phyloP scores from a whole-genome alignment of 2,888 invertebrate genomes.

The Metellina segmentata region DNA sequence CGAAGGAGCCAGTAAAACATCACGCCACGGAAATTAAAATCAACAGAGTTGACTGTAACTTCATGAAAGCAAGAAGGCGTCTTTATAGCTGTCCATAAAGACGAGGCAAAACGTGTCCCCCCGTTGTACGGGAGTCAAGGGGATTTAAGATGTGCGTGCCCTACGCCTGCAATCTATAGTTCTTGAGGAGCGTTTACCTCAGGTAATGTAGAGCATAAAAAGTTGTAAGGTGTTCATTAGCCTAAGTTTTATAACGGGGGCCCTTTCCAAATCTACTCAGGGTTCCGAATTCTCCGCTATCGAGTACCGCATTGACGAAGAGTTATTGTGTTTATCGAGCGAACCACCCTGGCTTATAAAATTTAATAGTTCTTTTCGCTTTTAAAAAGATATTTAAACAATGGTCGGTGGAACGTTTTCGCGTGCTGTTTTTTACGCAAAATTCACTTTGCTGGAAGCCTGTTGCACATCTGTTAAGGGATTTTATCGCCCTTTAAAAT shows the following conservation, averaged over 20 bases:
- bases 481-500: too few relatives aligned
- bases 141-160: conserved; percentile 31
- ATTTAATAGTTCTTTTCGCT: background rate
- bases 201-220: conserved; percentile 48
- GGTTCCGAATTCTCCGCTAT: background rate
- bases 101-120: conserved; percentile 23
- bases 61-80: conserved; percentile 25
- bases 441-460: too few relatives aligned
- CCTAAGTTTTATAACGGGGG: conserved; percentile 18
- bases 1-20: conserved; percentile 16
- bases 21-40: conserved; percentile 57
- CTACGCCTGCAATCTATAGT: conserved; percentile 21
- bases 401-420: too few relatives aligned
- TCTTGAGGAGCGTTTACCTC: conserved; percentile 35
- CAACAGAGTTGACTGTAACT: conserved; percentile 45
- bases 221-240: conserved; percentile 31
- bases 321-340: too few relatives aligned
- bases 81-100: conserved; percentile 61
- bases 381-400: background rate
- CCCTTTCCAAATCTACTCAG: background rate
- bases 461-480: too few relatives aligned
- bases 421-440: too few relatives aligned
- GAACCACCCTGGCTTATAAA: background rate
- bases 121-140: conserved; percentile 12
- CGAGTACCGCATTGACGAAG: too few relatives aligned